Conservation (phyloP, 2,113 vertebrate genomes). For the Heterochromis multidens region DNA sequence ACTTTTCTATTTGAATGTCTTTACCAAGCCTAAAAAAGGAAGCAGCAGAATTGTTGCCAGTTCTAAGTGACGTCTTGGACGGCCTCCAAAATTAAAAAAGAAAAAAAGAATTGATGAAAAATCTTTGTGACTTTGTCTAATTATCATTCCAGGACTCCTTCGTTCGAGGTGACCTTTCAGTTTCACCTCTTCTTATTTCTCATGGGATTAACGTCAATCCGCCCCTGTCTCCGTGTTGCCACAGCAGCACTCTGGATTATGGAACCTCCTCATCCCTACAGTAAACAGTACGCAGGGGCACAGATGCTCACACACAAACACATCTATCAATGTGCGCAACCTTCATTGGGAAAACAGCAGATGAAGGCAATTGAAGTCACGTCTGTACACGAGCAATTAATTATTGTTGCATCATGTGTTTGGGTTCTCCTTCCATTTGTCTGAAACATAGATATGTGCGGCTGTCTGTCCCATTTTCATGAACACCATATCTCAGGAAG, state of each 20-base stretch:
- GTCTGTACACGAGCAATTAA: conserved; percentile 14
- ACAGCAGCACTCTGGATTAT: conserved; percentile 58
- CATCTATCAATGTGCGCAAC: conserved; percentile 45
- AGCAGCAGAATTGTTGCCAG: background rate
- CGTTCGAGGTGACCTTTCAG: conserved; percentile 25
- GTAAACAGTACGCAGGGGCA: conserved; percentile 57
- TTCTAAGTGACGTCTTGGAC: background rate
- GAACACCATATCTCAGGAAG: background rate
- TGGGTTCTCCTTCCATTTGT: background rate
- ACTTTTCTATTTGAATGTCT: background rate
- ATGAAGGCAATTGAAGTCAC: conserved; percentile 26
- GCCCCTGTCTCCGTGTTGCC: conserved; percentile 47
- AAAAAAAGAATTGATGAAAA: background rate
- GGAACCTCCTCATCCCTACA: conserved; percentile 47
- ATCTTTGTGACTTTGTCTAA: conserved; percentile 6
- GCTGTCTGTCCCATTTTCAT: background rate
- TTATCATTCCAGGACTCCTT: conserved; percentile 14
- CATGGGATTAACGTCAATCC: conserved; percentile 31
- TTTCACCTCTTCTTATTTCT: conserved; percentile 40
- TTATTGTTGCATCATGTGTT: background rate
- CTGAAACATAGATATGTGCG: background rate
- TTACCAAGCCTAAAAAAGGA: background rate
- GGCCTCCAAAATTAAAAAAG: background rate
- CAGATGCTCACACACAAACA: conserved; percentile 55
- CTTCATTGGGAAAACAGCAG: conserved; percentile 41